These are phyloP conservation scores for Calyptomena viridis DNA, from an alignment of 2,113 vertebrate genomes.

Conservation along the genomic window DNA sequence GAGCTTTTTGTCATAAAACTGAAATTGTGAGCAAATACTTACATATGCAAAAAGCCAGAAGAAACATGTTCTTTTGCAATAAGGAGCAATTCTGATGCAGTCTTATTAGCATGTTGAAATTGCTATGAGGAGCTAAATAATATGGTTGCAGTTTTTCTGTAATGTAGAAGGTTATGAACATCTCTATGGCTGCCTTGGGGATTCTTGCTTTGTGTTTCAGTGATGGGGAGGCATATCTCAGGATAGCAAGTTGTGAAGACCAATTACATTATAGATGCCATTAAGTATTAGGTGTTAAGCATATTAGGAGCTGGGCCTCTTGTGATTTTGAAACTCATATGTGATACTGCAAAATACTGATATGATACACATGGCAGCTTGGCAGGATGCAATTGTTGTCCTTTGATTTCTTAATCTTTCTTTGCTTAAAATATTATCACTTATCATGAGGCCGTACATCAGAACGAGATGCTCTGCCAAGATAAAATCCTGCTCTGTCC, in stretches of 20 bases:
- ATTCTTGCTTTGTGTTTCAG: neutral
- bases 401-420: neutral
- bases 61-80: neutral
- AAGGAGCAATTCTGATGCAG: neutral
- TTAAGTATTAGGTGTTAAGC: neutral
- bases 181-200: neutral
- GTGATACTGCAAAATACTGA: neutral
- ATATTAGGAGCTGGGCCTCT: neutral
- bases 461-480: neutral
- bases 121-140: neutral
- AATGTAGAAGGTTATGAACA: neutral
- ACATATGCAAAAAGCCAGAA: neutral
- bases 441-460: neutral
- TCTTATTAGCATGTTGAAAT: neutral
- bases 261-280: fast-evolving
- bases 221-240: neutral
- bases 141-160: neutral
- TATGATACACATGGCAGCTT: neutral
- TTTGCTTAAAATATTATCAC: neutral
- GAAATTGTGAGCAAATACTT: neutral
- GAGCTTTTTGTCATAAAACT: neutral
- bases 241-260: neutral
- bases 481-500: neutral
- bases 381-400: neutral
- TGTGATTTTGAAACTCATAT: neutral